Evolutionary conservation across 2,888 invertebrate genomes (phyloP).

Genomic region (Tenthredo notha): DNA sequence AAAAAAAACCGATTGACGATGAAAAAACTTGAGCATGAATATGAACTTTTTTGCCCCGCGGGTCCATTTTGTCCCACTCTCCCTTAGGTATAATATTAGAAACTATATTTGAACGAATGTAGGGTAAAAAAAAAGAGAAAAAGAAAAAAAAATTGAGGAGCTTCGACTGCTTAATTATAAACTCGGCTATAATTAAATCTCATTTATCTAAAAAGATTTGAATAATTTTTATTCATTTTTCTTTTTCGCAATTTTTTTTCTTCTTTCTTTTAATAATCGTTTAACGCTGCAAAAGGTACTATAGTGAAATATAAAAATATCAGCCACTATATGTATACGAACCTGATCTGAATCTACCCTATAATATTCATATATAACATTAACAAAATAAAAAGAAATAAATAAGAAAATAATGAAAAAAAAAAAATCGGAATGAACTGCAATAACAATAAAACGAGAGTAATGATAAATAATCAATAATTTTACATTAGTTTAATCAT

Average conservation of each 20-base stretch:
- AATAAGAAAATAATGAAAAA: background rate
- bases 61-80: too few species aligned
- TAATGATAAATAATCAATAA: too few species aligned
- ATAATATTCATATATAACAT: background rate
- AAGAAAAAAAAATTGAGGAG: background rate
- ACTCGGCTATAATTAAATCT: background rate
- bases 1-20: too few species aligned
- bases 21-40: too few species aligned
- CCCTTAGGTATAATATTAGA: background rate
- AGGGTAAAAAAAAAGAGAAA: too few species aligned
- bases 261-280: background rate
- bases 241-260: background rate
- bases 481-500: too few species aligned
- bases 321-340: constrained; percentile 3
- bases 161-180: background rate
- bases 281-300: background rate
- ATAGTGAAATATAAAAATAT: constrained; percentile 31
- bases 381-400: background rate
- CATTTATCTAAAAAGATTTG: background rate
- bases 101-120: background rate
- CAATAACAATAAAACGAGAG: too few species aligned
- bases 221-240: background rate
- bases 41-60: too few species aligned
- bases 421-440: too few species aligned
- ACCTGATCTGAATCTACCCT: constrained; percentile 7